Conservation (phyloP, 2,113 vertebrate genomes). For the Morone saxatilis region DNA sequence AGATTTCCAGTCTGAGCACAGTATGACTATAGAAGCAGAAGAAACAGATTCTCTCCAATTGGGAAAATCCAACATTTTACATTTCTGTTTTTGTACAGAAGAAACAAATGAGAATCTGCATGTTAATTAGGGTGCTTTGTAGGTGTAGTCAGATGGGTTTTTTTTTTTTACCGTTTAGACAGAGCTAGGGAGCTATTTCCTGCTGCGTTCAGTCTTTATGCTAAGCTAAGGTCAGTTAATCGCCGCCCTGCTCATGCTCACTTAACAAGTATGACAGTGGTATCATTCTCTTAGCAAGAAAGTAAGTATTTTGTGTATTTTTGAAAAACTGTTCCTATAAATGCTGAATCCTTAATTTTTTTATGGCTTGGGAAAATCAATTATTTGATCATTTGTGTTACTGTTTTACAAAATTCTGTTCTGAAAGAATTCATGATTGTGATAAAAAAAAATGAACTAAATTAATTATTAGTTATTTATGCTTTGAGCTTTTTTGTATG, state of each 20-base stretch:
- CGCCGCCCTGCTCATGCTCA: too few species aligned
- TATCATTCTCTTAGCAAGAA: not conserved
- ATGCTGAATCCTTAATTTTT: not conserved
- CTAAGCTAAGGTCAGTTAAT: not conserved
- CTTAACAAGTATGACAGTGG: not conserved
- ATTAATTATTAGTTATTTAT: not conserved
- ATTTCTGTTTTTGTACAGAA: slow-evolving; percentile 4
- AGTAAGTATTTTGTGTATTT: too few species aligned
- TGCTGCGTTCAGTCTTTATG: not conserved
- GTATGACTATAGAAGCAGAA: not conserved
- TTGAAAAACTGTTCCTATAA: not conserved
- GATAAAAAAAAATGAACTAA: not conserved
- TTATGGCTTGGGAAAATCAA: not conserved
- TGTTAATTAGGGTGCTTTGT: not conserved
- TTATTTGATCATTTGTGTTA: not conserved
- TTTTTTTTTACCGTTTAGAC: not conserved
- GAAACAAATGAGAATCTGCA: not conserved
- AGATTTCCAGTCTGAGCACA: not conserved
- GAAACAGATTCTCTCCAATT: not conserved
- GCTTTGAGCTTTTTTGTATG: not conserved
- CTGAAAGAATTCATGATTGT: too few species aligned
- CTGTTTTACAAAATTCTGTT: not conserved
- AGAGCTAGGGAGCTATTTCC: not conserved
- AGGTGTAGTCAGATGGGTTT: not conserved
- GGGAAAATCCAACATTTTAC: not conserved